These are phyloP conservation scores for Botia kubotai DNA, from an alignment of 2,797 vertebrate species.

Conservation along the genomic window DNA sequence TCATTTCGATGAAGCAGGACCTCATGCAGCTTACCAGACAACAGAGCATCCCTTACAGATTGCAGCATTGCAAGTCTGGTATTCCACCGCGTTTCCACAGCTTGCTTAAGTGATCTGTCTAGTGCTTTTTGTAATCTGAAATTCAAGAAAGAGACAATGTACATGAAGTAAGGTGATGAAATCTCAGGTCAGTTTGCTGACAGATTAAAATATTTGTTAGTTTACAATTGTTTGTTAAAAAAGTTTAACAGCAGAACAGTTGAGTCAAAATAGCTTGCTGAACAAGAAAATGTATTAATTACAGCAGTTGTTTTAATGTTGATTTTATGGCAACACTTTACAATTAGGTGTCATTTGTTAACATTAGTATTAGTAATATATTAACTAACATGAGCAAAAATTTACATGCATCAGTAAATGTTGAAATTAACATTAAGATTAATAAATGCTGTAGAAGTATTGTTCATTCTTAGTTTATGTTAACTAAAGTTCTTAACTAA, in stretches of 20 bases:
- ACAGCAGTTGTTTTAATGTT: not conserved
- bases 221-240: not conserved
- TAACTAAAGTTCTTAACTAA: too few species aligned
- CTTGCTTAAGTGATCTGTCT: not conserved
- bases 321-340: too few species aligned
- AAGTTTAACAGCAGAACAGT: not conserved
- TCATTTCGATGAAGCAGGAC: not conserved
- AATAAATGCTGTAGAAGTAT: too few species aligned
- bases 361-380: too few species aligned
- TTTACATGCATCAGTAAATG: too few species aligned
- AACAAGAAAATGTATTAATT: not conserved
- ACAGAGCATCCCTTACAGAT: not conserved
- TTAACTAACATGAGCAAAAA: too few species aligned
- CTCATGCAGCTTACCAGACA: not conserved
- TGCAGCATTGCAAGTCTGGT: not conserved
- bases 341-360: too few species aligned
- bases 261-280: not conserved
- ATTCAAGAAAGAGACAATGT: constrained; percentile 8
- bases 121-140: not conserved
- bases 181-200: too few species aligned
- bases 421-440: too few species aligned
- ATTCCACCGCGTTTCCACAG: not conserved
- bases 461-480: too few species aligned
- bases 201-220: too few species aligned
- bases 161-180: too few species aligned